Conservation (phyloP, 2,113 vertebrate genomes). For the Azemiops feae region DNA sequence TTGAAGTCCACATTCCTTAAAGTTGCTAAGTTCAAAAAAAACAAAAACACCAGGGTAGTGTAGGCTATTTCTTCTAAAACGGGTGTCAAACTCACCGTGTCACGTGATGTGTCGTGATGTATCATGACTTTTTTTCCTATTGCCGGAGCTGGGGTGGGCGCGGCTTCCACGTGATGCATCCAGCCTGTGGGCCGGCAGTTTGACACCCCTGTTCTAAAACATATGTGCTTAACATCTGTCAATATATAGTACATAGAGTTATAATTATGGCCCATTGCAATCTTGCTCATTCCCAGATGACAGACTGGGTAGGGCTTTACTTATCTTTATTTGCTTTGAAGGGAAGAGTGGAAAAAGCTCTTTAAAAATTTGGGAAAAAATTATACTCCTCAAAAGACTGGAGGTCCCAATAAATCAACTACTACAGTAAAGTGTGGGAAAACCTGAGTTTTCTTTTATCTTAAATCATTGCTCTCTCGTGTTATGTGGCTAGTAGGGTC, state of each 20-base stretch:
- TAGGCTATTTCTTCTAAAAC: not conserved
- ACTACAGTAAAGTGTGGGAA: not conserved
- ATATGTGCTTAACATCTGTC: too few species aligned
- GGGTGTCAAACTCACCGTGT: too few species aligned
- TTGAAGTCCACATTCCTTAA: not conserved
- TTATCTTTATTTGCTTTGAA: not conserved
- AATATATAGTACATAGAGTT: not conserved
- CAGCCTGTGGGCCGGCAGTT: too few species aligned
- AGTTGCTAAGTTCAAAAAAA: not conserved
- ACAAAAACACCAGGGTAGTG: not conserved
- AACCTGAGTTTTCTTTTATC: not conserved
- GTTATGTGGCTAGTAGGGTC: not conserved
- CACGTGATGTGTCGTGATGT: too few species aligned
- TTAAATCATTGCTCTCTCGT: not conserved
- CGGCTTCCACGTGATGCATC: too few species aligned
- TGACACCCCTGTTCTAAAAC: too few species aligned
- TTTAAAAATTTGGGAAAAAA: not conserved
- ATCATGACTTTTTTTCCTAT: too few species aligned
- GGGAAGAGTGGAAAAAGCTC: not conserved
- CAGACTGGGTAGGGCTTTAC: not conserved
- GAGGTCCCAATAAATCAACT: not conserved
- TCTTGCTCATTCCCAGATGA: not conserved
- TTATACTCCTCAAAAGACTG: not conserved
- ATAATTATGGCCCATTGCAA: not conserved
- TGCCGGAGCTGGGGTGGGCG: too few species aligned